Evolutionary conservation across 1,140 invertebrate genomes (phyloP).

Genomic region (Brachionus paranguensis): DNA sequence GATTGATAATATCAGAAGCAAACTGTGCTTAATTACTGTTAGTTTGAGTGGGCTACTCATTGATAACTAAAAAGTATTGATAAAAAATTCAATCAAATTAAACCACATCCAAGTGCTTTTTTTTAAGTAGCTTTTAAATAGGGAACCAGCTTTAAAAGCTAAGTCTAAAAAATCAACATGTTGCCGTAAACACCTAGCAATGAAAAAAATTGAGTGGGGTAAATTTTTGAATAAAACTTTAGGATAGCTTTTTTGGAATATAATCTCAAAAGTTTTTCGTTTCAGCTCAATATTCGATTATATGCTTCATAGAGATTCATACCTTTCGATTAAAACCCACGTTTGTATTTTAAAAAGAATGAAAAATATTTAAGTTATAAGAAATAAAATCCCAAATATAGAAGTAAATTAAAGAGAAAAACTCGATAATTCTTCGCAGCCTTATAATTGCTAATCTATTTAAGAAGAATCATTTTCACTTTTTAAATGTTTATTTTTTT

Average conservation of each 20-base stretch:
- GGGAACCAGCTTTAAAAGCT: not conserved
- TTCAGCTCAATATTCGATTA: not conserved
- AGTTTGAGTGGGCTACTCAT: not conserved
- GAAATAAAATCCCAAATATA: conserved; percentile 17
- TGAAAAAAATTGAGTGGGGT: not conserved
- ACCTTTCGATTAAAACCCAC: not conserved
- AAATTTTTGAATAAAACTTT: conserved; percentile 22
- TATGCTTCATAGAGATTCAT: conserved; percentile 26
- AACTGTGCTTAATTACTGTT: not conserved
- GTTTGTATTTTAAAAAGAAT: conserved; percentile 6
- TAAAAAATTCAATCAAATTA: conserved; percentile 11
- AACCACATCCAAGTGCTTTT: conserved; percentile 4
- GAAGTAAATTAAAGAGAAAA: not conserved
- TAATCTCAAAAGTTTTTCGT: conserved; percentile 14
- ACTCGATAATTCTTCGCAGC: not conserved
- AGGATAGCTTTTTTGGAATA: conserved; percentile 17
- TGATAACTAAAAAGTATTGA: not conserved
- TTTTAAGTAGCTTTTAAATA: not conserved
- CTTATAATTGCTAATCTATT: not conserved
- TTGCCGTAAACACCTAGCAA: not conserved
- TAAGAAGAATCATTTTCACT: conserved; percentile 6
- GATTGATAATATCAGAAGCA: not conserved
- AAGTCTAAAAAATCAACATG: conserved; percentile 1
- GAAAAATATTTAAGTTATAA: not conserved
- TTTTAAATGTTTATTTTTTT: not conserved